Base-by-base conservation (phyloP, 2,888 invertebrate species). In the Acleris literana region DNA sequence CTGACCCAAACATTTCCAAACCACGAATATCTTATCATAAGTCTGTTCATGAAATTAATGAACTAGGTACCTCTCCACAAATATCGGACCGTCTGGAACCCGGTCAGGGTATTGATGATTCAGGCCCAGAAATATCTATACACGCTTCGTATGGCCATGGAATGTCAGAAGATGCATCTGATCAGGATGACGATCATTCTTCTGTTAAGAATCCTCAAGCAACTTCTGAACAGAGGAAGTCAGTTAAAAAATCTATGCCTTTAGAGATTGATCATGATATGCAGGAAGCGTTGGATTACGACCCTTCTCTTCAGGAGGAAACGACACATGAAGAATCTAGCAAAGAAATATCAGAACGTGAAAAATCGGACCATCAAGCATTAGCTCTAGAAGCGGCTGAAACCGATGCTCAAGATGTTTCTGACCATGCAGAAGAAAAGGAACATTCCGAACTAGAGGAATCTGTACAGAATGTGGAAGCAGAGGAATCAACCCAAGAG, bases 371-470 rank as follows among this genome's bases (percentile, higher is more conserved):
- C 2, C 33, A 59, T 5, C 46, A 46, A 46, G 7, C 2, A 46
- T 46, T 13, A 39, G 6, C 17, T 17, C 5, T 17, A 46, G n/a
- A 46, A n/a, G 17, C 6, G 6, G 7, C 5, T 6, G 39, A 33
- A 18, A 49, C 11, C 13, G 4, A 5, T 20, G 18, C 44, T 46
- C 43, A 53, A 11, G 53, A 58, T 11, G 48, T 46, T n/a, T 25
- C 29, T 13, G 53, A 43, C 5, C 39, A 56, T 5, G 57, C 48
- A 18, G 29, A 49, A 22, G 29, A 67, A 48, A 44, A 61, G 29
- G 64, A 68, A 49, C 63, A 70, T 18, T 62, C 68, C 13, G 69
- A 70, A 58, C 68, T 66, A 20, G 66, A 69, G 56, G 52, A 63
- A 20, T 25, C 29, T 13, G 46, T 18, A 9, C 49, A 61, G 49